Evolutionary conservation across 2,113 vertebrate species (phyloP).

Genomic region (Nesoenas mayeri): DNA sequence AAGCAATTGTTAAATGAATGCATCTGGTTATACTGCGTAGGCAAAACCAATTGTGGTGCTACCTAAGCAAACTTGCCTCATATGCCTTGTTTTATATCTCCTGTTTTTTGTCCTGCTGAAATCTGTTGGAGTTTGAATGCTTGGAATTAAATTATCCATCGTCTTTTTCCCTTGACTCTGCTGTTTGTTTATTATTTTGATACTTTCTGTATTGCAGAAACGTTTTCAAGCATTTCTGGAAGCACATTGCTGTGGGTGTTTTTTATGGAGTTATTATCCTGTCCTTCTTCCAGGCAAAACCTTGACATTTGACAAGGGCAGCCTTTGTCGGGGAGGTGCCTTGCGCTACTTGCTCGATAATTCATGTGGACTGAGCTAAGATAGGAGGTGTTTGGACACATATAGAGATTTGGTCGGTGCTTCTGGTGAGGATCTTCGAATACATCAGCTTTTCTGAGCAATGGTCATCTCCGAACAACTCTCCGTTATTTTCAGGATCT

Average conservation of each 20-base stretch:
- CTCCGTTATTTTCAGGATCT: not conserved
- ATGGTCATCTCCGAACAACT: not conserved
- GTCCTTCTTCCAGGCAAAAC: not conserved
- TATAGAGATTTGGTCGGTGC: not conserved
- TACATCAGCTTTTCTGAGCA: not conserved
- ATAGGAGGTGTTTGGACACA: not conserved
- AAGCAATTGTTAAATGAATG: slow-evolving; percentile 6
- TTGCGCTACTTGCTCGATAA: not conserved
- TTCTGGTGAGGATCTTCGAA: not conserved
- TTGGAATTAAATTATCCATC: not conserved
- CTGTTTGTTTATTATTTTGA: not conserved
- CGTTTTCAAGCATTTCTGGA: not conserved
- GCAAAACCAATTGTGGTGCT: not conserved
- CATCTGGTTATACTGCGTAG: not conserved
- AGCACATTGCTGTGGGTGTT: not conserved
- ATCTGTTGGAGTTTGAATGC: not conserved
- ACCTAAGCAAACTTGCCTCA: not conserved
- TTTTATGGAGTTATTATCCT: not conserved
- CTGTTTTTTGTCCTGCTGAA: not conserved
- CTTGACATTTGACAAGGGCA: not conserved
- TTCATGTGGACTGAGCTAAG: not conserved
- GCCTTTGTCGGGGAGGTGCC: not conserved
- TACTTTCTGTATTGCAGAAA: not conserved
- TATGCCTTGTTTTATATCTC: rapidly evolving
- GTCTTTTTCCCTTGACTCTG: not conserved